Base-by-base conservation (phyloP, 2,888 invertebrate species). In the Stenodema calcarata region DNA sequence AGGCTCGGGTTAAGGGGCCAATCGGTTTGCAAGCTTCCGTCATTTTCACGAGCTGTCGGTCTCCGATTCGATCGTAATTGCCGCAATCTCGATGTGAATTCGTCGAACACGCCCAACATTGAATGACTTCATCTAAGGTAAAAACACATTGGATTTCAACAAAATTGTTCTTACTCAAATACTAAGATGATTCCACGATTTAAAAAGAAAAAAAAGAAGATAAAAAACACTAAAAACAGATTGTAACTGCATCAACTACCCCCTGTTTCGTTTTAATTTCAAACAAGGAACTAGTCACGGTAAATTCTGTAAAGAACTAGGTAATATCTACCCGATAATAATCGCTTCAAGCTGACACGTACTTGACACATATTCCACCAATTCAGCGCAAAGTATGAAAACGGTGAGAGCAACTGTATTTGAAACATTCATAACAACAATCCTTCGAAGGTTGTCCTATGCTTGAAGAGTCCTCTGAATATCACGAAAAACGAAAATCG, bases 51-150 rank as follows among this genome's bases (percentile, higher is more conserved):
- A 80, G 7, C 42, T 54, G 27, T 16, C 30, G 28, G 30, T 80
- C 80, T 1, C 80, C 80, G 9, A 80, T 54, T 9, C 30, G 30
- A 18, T 80, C 80, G 54, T 80, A 80, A 4, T 80, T 54, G 2
- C 80, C 80, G 35, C 80, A 80, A 12, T 54, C 35, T 7, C 6
- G 28, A 16, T 50, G 28, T 28, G 28, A 28, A 30, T 27, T 27
- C 9, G 80, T 47, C 9, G 80, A 80, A 54, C 80, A 80, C 12
- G 50, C 80, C 80, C 80, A 80, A 54, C 80, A 80, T 3, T 28
- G 50, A 30, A 50, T 80, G 27, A 80, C 35, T 54, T 80, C 80
- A 30, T 18, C 80, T 80, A 54, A 4, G 50, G n/a, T 0, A n/a
- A 50, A 23, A 12, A 62, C 7, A 35, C 35, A 4, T 7, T 4